phyloP scores from a whole-genome alignment of 2,113 vertebrate species.

The Hypanus sabinus region DNA sequence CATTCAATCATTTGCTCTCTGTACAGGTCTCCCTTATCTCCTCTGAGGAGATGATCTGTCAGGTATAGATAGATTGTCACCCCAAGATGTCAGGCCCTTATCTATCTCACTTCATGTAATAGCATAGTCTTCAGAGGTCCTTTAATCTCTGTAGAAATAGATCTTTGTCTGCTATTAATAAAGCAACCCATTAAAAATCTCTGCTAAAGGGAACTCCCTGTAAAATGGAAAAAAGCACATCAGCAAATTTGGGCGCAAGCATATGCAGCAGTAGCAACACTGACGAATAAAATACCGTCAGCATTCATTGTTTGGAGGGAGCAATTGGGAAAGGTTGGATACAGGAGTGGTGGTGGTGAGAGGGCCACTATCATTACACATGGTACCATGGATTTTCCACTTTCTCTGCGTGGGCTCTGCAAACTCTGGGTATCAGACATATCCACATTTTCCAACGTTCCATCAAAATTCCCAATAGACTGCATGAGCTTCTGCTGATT shows the following conservation, averaged over 20 bases:
- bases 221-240: neutral
- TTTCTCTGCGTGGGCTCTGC: neutral
- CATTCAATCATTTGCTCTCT: neutral
- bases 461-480: neutral
- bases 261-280: neutral
- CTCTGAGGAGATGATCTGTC: neutral
- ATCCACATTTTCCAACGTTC: neutral
- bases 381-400: neutral
- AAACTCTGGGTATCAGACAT: neutral
- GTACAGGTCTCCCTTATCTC: neutral
- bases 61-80: neutral
- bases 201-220: neutral
- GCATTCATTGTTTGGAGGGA: neutral
- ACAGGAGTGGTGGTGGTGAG: no score
- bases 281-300: neutral
- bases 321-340: no score
- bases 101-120: neutral
- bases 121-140: neutral
- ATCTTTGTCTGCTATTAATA: neutral
- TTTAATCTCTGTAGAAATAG: neutral
- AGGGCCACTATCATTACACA: neutral
- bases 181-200: no score
- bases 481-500: neutral
- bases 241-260: neutral
- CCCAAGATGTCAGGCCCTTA: neutral